phyloP scores from a whole-genome alignment of 2,797 vertebrate species.

The Hyperoplus immaculatus region DNA sequence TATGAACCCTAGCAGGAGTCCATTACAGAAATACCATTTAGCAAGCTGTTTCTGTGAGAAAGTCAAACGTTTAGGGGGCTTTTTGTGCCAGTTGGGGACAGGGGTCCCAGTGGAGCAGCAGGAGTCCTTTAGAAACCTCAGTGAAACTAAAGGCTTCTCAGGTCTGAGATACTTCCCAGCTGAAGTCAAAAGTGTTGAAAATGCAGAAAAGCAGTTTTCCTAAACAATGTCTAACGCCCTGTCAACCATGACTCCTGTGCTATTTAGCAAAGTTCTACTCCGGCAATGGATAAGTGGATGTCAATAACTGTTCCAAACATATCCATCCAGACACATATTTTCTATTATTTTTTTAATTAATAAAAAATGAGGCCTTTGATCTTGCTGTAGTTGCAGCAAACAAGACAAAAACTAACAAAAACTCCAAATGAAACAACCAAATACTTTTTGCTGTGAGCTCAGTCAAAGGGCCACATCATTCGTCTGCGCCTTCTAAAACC shows the following conservation, averaged over 20 bases:
- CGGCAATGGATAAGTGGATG: conserved; percentile 65
- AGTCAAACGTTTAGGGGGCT: conserved; percentile 88
- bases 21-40: conserved; percentile 91
- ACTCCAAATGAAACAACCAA: neutral
- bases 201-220: conserved; percentile 81
- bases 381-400: neutral
- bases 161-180: conserved; percentile 84
- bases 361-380: neutral
- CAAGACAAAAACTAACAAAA: neutral
- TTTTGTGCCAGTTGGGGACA: conserved; percentile 79
- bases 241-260: conserved; percentile 74
- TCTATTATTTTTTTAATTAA: neutral
- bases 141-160: conserved; percentile 81
- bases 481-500: neutral
- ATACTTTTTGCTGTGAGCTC: neutral
- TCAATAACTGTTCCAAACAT: conserved; percentile 30
- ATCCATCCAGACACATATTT: neutral
- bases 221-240: conserved; percentile 71
- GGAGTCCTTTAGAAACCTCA: conserved; percentile 82
- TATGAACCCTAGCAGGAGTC: conserved; percentile 92
- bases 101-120: conserved; percentile 80
- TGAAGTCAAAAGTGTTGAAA: conserved; percentile 84
- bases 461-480: no score
- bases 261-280: conserved; percentile 66
- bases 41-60: conserved; percentile 90